Conservation (phyloP, 1,140 invertebrate species). For the Alviniconcha marisindica region DNA sequence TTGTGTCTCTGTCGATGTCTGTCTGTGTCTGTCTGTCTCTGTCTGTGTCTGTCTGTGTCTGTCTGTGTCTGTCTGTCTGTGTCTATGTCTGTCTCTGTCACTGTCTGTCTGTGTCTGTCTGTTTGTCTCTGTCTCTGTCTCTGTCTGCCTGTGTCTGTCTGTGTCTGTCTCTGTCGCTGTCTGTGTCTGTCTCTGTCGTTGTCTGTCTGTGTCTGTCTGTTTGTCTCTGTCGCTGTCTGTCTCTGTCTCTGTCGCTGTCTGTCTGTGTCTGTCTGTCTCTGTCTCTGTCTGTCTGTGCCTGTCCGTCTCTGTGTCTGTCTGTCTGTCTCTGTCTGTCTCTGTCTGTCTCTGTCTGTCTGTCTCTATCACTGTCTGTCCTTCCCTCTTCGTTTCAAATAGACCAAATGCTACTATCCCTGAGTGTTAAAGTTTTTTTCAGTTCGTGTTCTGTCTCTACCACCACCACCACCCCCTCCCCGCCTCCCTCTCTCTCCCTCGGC, state of each 20-base stretch:
- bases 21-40: not conserved
- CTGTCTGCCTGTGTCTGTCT: not conserved
- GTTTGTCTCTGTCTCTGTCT: not conserved
- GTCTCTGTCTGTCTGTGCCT: not conserved
- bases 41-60: not conserved
- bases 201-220: not conserved
- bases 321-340: not conserved
- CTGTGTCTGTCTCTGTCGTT: slow-evolving; percentile 5
- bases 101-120: slow-evolving; percentile 20
- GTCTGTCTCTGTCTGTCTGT: not conserved
- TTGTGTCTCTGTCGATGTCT: not conserved
- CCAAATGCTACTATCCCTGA: no score
- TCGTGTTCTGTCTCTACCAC: no score
- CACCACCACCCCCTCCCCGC: no score
- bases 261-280: not conserved
- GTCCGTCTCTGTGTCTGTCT: not conserved
- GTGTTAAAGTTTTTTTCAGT: no score
- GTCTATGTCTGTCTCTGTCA: slow-evolving; percentile 4
- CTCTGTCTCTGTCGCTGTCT: not conserved
- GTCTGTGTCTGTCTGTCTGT: not conserved
- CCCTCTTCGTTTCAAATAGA: not conserved
- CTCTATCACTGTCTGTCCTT: not conserved
- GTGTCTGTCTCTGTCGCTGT: not conserved
- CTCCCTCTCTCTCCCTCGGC: no score
- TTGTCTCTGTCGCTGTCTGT: not conserved